A percentile compares a stretch with the other conserved stretches of the same genome.
phyloP scores from a whole-genome alignment of 2,113 vertebrate species.

The Zosterops japonicus region DNA sequence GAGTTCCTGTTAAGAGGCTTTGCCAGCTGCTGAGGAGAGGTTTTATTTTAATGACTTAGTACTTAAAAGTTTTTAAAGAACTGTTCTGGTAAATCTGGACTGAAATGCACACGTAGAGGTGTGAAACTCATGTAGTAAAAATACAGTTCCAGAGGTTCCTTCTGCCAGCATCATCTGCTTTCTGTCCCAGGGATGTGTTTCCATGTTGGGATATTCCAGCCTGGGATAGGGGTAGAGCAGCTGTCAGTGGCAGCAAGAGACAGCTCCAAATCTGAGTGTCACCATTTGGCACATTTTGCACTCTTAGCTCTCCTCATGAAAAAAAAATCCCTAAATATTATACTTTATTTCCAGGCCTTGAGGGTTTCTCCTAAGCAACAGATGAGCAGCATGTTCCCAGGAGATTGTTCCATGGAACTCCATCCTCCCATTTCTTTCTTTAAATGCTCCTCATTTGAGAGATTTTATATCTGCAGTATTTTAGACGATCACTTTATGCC shows the following conservation, averaged over 20 bases:
- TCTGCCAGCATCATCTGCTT: not conserved
- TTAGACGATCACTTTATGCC: not conserved
- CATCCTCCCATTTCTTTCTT: not conserved
- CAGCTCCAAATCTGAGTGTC: not conserved
- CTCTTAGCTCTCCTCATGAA: not conserved
- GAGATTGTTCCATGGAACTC: not conserved
- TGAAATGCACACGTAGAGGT: not conserved
- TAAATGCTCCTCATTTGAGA: not conserved
- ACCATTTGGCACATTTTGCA: not conserved
- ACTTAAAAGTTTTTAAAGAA: not conserved
- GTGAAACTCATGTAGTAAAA: not conserved
- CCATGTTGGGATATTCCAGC: not conserved
- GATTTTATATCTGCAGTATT: not conserved
- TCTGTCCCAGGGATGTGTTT: not conserved
- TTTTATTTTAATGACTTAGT: not conserved
- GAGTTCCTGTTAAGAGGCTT: not conserved
- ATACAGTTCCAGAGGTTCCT: not conserved
- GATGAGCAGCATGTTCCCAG: not conserved
- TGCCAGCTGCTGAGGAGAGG: not conserved
- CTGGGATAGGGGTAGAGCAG: not conserved
- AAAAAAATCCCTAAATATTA: not conserved
- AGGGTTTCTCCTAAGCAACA: not conserved
- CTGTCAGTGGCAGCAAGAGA: not conserved
- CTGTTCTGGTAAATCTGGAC: not conserved
- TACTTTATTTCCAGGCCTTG: not conserved